Evolutionary conservation across 2,797 vertebrate species (phyloP), one percentile per base, ranked within the genome.

Genomic region (Danio aesculapii): DNA sequence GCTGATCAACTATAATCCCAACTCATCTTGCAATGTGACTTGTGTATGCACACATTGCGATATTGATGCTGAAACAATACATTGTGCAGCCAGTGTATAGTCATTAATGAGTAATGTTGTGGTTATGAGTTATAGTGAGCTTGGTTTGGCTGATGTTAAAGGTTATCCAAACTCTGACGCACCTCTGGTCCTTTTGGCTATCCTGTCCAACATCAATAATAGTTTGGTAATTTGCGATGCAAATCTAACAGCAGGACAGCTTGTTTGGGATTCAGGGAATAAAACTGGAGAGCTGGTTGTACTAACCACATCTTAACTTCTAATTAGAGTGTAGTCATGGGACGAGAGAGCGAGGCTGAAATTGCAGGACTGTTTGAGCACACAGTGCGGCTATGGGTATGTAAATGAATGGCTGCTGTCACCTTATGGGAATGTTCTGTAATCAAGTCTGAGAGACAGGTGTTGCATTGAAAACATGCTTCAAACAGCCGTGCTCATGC

Each of bases 281-380:
- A 50, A 73, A 55, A 74, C 79, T 50, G 2, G 21, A 74, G 72
- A 61, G 44, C 72, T 74, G 44, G 19, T 74, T 30, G 57, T 49
- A 39, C 44, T 6, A 49, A 47, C 57, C 72, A 72, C 57, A 49
- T 74, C 57, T 61, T 74, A 59, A 74, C 57, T 74, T 74, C 2
- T 62, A 62, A 62, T 62, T 74, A 59, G 72, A 49, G 57, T 30
- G 70, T 72, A 58, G 70, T 73, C 70, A 11, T 46, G 55, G 70
- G 53, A 58, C 53, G 14, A 0, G 41, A 58, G 39, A 30, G 30
- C 2, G 12, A 72, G 41, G 21, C 17, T 71, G 68, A 43, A 55
- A 55, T 19, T 71, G 50, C 53, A 19, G 52, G 68, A 71, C 4
- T 9, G 30, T 43, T 53, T 70, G 30, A 17, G 50, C 30, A 8